phyloP scores from a whole-genome alignment of 1,140 invertebrate species.

The Orchesella cincta region DNA sequence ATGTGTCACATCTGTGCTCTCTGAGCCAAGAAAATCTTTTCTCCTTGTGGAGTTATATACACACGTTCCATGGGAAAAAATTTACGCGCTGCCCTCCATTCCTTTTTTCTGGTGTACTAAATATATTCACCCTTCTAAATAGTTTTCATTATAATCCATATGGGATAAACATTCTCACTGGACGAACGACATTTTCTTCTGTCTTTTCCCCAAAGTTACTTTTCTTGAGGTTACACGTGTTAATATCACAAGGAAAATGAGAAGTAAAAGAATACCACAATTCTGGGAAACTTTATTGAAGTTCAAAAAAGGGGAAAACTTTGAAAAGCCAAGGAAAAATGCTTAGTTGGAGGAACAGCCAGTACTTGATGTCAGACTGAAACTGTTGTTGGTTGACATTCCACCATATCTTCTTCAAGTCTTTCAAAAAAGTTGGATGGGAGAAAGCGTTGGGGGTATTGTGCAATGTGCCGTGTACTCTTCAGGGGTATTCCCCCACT shows the following conservation, averaged over 20 bases:
- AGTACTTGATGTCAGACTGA: no score
- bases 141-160: not conserved
- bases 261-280: not conserved
- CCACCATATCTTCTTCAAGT: no score
- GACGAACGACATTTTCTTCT: not conserved
- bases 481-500: no score
- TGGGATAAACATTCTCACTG: not conserved
- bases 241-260: slow-evolving; percentile 11
- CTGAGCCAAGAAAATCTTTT: not conserved
- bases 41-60: no score
- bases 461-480: no score
- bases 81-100: not conserved
- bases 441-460: no score
- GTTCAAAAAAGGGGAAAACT: not conserved
- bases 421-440: no score
- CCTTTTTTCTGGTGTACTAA: not conserved
- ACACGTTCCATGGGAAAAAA: not conserved
- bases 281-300: not conserved
- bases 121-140: not conserved
- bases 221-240: slow-evolving; percentile 9
- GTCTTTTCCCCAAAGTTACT: not conserved
- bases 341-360: not conserved
- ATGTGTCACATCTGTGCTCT: slow-evolving; percentile 23
- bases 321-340: not conserved
- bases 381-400: no score